Base-by-base conservation (phyloP, 2,113 vertebrate species). In the Scolopax mira region DNA sequence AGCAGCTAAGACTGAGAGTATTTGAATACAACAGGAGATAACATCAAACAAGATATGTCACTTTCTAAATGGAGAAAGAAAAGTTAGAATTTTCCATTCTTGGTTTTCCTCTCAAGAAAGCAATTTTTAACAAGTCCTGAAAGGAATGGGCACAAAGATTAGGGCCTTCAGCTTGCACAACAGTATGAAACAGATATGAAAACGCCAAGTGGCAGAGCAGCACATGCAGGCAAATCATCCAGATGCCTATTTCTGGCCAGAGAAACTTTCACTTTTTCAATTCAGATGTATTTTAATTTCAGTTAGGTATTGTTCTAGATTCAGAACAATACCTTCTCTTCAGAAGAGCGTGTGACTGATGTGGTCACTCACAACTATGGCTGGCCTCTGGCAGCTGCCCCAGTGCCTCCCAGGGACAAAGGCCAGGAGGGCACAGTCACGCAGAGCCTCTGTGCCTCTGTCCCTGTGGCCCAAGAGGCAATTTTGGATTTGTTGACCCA, bases 301-400 rank as follows among this genome's bases (percentile, higher is more conserved):
- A n/a, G 11, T 39, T 54, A 13, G 58, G 33, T 33, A 25, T 11
- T 44, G 27, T 78, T n/a, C n/a, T n/a, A n/a, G n/a, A n/a, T n/a
- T n/a, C n/a, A n/a, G n/a, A n/a, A n/a, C n/a, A n/a, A n/a, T n/a
- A n/a, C n/a, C n/a, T n/a, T n/a, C n/a, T 72, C 65, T 33, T 37
- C 21, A 39, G 66, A 42, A 22, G 30, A 42, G 18, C 1, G 0
- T 0, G 1, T 23, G 33, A 18, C 52, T 7, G 19, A 3, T 16
- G 1, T 28, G 0, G 0, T 39, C 18, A 1, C 69, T 62, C 31
- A 3, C 25, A 11, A 3, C 54, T 10, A 2, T 4, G 7, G n/a
- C 57, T 37, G 44, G 24, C 12, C 24, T 8, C 27, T 37, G 73
- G 22, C 35, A 61, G 52, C 58, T 15, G 30, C 60, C 41, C 2